A percentile compares a stretch with the other conserved stretches of the same genome.
These are phyloP conservation scores for Scleropages formosus DNA, from an alignment of 2,797 vertebrate genomes.

Conservation along the genomic window DNA sequence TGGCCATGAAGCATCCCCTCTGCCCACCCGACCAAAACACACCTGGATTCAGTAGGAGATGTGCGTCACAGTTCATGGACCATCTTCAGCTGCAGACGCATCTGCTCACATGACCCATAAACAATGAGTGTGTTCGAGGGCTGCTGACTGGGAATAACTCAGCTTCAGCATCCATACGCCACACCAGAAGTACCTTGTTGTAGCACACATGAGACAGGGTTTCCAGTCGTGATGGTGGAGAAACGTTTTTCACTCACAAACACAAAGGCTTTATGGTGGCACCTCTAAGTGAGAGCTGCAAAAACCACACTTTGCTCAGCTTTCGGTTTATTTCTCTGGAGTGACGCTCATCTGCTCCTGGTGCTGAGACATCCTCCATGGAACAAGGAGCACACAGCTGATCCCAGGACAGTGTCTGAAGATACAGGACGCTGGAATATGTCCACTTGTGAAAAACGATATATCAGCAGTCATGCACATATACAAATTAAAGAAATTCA, in stretches of 20 bases:
- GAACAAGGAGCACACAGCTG: constrained; percentile 69
- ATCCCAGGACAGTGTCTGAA: constrained; percentile 68
- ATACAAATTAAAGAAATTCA: constrained; percentile 62
- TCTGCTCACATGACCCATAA: too few species aligned
- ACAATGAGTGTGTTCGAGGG: too few species aligned
- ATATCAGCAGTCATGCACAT: constrained; percentile 63
- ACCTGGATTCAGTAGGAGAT: too few species aligned
- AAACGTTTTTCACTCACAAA: constrained; percentile 56
- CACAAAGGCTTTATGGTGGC: constrained; percentile 57
- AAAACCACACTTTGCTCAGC: constrained; percentile 73
- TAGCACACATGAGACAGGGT: constrained; percentile 61
- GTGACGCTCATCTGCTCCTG: constrained; percentile 73
- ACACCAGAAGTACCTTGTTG: too few species aligned
- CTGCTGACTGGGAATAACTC: too few species aligned
- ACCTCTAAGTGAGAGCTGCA: too few species aligned
- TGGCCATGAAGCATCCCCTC: too few species aligned
- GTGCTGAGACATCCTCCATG: constrained; percentile 65
- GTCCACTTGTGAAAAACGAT: constrained; percentile 75
- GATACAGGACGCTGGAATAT: constrained; percentile 72
- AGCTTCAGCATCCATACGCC: constrained; percentile 44
- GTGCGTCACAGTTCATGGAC: too few species aligned
- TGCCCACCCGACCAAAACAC: too few species aligned
- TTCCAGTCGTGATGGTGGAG: constrained; percentile 37
- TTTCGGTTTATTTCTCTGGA: constrained; percentile 62
- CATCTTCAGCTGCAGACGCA: too few species aligned